Evolutionary conservation across 2,113 vertebrate species (phyloP), one percentile per base, ranked within the genome.

Genomic region (Nycticorax nycticorax): DNA sequence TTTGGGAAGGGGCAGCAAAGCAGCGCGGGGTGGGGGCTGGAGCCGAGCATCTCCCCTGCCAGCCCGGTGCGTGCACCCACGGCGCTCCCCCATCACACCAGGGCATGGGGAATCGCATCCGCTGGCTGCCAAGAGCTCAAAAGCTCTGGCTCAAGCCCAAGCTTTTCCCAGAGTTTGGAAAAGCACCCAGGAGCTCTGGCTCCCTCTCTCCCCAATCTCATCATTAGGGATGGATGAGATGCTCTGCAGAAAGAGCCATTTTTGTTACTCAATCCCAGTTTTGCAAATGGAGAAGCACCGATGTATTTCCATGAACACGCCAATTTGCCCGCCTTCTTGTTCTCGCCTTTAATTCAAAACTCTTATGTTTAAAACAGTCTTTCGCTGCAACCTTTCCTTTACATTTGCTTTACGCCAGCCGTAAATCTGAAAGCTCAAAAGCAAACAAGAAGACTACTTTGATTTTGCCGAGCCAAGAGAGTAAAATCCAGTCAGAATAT

Each of bases 321-420:
- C 89, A n/a, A 50, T 86, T 62, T 15, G 3, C 24, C 35, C 0
- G 1, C 21, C 27, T 64, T 73, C 73, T 48, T 5, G 4, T 56
- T 15, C 39, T 9, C 74, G 11, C 35, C 82, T 79, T 48, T 64
- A 45, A 50, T 43, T 39, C 91, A 27, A 47, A 77, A 62, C 64
- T 57, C n/a, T 9, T 1, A 2, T 8, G 59, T 77, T 80, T 92
- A 64, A 94, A 93, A 91, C 86, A 87, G 89, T 81, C 83, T 91
- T 92, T 75, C 0, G 1, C 83, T 11, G 43, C 93, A 97, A 92
- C 94, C 96, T 95, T 97, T 96, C 95, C 93, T 92, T 89, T 91
- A 41, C 94, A 35, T 97, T 97, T 96, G 94, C 91, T 97, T 96
- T 96, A 16, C 55, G 67, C 37, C 89, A 74, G 83, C 41, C 24